Conservation (phyloP, 2,888 invertebrate genomes). For the Caenorhabditis macrosperma region DNA sequence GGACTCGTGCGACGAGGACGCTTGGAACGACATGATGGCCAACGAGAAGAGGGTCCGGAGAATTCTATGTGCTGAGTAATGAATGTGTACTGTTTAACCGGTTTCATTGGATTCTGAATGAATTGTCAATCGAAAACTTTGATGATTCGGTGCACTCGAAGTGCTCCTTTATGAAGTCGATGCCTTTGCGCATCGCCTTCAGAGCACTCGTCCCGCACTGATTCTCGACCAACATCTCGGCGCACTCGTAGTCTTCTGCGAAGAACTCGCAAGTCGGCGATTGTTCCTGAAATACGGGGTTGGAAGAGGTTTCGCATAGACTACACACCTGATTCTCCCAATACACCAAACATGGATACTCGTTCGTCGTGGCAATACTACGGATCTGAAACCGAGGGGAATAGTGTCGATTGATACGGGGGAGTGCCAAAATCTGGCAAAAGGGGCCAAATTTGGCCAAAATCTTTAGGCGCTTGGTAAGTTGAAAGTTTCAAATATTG, state of each 20-base stretch:
- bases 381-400: conserved; percentile 30
- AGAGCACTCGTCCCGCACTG: conserved; percentile 16
- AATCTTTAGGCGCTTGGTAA: not conserved
- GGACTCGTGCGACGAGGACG: conserved; percentile 19
- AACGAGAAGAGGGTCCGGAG: conserved; percentile 13
- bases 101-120: not conserved
- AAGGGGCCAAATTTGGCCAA: no score
- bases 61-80: conserved; percentile 1
- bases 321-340: conserved; percentile 22
- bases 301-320: not conserved
- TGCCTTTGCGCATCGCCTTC: conserved; percentile 4
- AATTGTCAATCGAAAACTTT: not conserved
- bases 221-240: conserved; percentile 29
- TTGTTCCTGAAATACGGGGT: conserved; percentile 8
- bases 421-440: no score
- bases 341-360: conserved; percentile 31
- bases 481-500: no score
- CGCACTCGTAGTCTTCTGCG: conserved; percentile 24
- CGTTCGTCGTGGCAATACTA: not conserved
- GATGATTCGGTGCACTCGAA: conserved; percentile 17
- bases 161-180: conserved; percentile 9
- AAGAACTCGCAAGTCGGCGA: conserved; percentile 36
- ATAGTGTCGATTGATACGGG: no score
- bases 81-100: not conserved
- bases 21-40: not conserved